These are phyloP conservation scores for Eumaeus atala DNA, from an alignment of 1,140 invertebrate species.

Conservation along the genomic window DNA sequence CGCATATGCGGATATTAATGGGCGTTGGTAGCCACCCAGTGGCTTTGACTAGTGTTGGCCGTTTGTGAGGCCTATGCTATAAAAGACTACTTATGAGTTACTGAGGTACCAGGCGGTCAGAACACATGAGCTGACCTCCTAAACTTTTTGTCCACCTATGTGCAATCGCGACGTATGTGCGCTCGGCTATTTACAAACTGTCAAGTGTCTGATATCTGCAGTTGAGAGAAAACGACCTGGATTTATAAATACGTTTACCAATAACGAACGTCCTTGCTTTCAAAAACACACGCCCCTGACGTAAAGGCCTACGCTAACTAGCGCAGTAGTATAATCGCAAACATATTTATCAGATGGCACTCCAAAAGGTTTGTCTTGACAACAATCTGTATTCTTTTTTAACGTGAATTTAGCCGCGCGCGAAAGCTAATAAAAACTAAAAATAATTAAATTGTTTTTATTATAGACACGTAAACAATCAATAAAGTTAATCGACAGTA, in stretches of 20 bases:
- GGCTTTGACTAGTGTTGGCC: no score
- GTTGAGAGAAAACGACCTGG: constrained; percentile 38
- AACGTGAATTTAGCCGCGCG: no score
- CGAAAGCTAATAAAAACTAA: no score
- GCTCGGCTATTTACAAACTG: constrained; percentile 8
- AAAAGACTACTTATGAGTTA: no score
- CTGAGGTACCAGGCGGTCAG: not conserved
- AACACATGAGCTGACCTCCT: constrained; percentile 1
- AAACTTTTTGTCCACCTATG: not conserved
- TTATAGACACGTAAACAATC: no score
- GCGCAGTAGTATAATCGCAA: not conserved
- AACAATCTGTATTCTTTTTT: not conserved
- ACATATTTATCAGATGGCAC: not conserved
- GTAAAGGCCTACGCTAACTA: not conserved
- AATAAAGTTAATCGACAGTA: no score
- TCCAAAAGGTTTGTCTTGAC: not conserved
- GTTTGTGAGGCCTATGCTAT: no score
- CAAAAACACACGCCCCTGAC: constrained; percentile 30
- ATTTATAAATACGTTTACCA: constrained; percentile 34
- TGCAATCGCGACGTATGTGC: constrained; percentile 4
- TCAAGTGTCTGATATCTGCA: constrained; percentile 10
- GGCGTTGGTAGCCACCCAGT: no score
- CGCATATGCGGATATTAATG: no score
- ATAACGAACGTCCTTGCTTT: constrained; percentile 46
- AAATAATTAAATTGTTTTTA: no score